phyloP scores from a whole-genome alignment of 2,888 invertebrate genomes.

The Nemapogon koenigi region DNA sequence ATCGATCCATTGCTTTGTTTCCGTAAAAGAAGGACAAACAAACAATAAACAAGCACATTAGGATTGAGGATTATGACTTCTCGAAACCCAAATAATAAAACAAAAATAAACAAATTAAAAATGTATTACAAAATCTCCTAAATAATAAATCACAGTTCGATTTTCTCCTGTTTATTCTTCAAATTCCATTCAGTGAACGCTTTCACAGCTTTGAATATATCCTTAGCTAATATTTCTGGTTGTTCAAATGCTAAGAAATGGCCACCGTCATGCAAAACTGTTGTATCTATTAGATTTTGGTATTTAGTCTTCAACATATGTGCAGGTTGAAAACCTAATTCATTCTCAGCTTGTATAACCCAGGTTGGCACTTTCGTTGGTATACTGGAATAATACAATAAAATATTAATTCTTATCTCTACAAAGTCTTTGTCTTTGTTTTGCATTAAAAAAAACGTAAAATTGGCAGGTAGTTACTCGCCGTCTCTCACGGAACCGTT shows the following conservation, averaged over 20 bases:
- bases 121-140: neutral
- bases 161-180: constrained; percentile 3
- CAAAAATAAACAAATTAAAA: constrained; percentile 1
- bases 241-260: constrained; percentile 86
- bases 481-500: no score
- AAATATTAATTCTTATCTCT: no score
- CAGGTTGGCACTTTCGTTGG: constrained; percentile 71
- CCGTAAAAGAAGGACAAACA: no score
- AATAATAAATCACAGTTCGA: constrained; percentile 7
- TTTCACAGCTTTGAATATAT: constrained; percentile 55
- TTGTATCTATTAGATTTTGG: constrained; percentile 69
- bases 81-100: no score
- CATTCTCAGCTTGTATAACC: constrained; percentile 73
- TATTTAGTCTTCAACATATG: constrained; percentile 62
- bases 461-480: no score
- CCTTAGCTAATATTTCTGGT: constrained; percentile 70
- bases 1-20: no score
- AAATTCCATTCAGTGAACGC: constrained; percentile 17
- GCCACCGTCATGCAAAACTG: constrained; percentile 72
- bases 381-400: constrained; percentile 46
- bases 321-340: constrained; percentile 66
- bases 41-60: no score
- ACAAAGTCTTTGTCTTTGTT: no score
- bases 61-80: no score
- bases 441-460: no score